phyloP scores from a whole-genome alignment of 2,888 invertebrate species.

The Hypsopygia costalis region DNA sequence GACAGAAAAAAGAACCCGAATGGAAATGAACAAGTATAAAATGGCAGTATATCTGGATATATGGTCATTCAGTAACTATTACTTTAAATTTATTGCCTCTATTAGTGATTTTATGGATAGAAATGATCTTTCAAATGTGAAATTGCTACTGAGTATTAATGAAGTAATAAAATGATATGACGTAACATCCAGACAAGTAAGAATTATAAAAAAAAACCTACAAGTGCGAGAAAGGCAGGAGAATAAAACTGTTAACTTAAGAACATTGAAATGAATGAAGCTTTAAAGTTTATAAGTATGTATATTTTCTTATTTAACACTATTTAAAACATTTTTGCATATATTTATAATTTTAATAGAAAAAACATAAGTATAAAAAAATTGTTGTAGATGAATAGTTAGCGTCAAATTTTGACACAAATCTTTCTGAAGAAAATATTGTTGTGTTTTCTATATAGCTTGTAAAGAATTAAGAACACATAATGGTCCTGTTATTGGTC shows the following conservation, averaged over 20 bases:
- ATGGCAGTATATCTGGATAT: slow-evolving; percentile 32
- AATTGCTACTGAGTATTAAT: too few relatives aligned
- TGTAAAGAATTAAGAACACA: too few relatives aligned
- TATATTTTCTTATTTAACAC: not conserved
- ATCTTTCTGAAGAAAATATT: too few relatives aligned
- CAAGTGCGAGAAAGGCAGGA: slow-evolving; percentile 18
- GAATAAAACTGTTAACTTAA: not conserved
- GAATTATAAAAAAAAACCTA: slow-evolving; percentile 11
- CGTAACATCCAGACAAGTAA: slow-evolving; percentile 21
- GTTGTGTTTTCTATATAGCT: too few relatives aligned
- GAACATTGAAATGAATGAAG: not conserved
- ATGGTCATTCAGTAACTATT: slow-evolving; percentile 16
- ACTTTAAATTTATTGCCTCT: not conserved
- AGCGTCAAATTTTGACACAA: too few relatives aligned
- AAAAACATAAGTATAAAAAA: too few relatives aligned
- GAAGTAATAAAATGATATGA: slow-evolving; percentile 5
- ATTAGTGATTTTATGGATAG: not conserved
- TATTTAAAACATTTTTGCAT: not conserved
- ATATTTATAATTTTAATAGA: too few relatives aligned
- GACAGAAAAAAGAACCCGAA: slow-evolving; percentile 60
- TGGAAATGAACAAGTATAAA: slow-evolving; percentile 59
- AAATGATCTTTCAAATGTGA: not conserved
- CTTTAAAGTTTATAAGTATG: too few relatives aligned
- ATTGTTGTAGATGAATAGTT: too few relatives aligned
- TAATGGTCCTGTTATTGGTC: too few relatives aligned